A percentile compares a stretch with the other conserved stretches of the same genome.
These are phyloP conservation scores for Oncorhynchus gorbuscha DNA, from an alignment of 2,113 vertebrate species.

Conservation along the genomic window DNA sequence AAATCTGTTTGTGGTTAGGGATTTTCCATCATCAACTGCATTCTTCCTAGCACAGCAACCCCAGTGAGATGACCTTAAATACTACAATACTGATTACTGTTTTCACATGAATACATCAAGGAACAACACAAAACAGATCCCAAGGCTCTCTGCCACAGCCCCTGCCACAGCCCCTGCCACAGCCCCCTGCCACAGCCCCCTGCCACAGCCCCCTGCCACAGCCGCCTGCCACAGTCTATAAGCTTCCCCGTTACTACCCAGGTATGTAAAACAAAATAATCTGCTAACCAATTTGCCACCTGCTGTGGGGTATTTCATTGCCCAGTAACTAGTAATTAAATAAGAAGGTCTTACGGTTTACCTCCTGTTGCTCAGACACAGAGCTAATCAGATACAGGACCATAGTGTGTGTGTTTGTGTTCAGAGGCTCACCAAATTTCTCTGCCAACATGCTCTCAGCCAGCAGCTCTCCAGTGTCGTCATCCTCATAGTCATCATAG, in stretches of 20 bases:
- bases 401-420: slow-evolving; percentile 39
- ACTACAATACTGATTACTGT: background rate
- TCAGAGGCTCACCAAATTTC: slow-evolving; percentile 80
- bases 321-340: slow-evolving; percentile 11
- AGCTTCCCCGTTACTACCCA: slow-evolving; percentile 35
- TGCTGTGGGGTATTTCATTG: slow-evolving; percentile 20
- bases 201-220: slow-evolving; percentile 19
- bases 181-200: slow-evolving; percentile 6
- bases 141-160: slow-evolving; percentile 17
- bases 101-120: slow-evolving; percentile 7
- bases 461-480: slow-evolving; percentile 76
- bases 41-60: too few relatives aligned
- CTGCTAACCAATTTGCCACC: background rate
- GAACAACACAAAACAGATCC: slow-evolving; percentile 14
- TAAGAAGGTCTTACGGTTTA: slow-evolving; percentile 31
- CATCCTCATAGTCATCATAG: slow-evolving; percentile 81
- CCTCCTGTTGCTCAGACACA: slow-evolving; percentile 13
- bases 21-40: too few relatives aligned
- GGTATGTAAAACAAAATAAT: background rate
- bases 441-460: slow-evolving; percentile 85
- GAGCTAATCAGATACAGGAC: background rate
- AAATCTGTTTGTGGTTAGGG: too few relatives aligned
- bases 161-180: slow-evolving; percentile 20
- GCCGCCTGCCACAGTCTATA: slow-evolving; percentile 8
- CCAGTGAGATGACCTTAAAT: background rate